Base-by-base conservation (phyloP, 92 coral and sea anemone genomes). In the Phenganax marumi region DNA sequence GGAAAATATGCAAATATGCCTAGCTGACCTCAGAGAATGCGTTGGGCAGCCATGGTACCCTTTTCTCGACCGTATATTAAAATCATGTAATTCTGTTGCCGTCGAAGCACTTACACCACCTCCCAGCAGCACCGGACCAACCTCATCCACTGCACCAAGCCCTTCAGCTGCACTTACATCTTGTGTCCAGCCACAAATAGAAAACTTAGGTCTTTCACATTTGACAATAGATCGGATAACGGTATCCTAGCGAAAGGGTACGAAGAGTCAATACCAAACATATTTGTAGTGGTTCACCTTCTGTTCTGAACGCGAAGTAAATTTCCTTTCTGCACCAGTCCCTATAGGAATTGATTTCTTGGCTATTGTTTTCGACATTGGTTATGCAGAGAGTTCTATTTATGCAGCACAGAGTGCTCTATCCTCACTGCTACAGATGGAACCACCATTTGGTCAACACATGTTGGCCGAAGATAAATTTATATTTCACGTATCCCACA, bases 391-490 rank as follows among this genome's bases (percentile, higher is more conserved):
- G n/a, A n/a, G 43, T 33, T 33, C 43, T 33, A 5, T 33, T 33
- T 1, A 33, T 54, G 72, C 80, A 12, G 84, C 84, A 21, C 61
- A 84, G 16, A 88, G 86, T 48, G 86, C 86, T n/a, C 66, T 68
- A 51, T 85, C 87, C 16, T 64, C 81, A 0, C 39, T 88, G 10
- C 52, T 63, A 22, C 91, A 80, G 54, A 75, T 24, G 8, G 12
- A 56, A 2, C 33, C 18, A 3, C 83, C 91, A 7, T 88, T 84
- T 84, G 91, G 91, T 14, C 86, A 88, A 50, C 82, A 79, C 21
- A 83, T 86, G 14, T 58, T 68, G 50, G 86, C 71, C 82, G 86
- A 51, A 86, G 25, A 12, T 86, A 49, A 16, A 21, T 86, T 83
- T 18, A 49, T 52, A 10, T 87, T 87, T 60, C 10, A 49, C 21